Evolutionary conservation across 2,888 invertebrate species (phyloP), one percentile per base, ranked within the genome.

Genomic region (Heteropelma amictum): DNA sequence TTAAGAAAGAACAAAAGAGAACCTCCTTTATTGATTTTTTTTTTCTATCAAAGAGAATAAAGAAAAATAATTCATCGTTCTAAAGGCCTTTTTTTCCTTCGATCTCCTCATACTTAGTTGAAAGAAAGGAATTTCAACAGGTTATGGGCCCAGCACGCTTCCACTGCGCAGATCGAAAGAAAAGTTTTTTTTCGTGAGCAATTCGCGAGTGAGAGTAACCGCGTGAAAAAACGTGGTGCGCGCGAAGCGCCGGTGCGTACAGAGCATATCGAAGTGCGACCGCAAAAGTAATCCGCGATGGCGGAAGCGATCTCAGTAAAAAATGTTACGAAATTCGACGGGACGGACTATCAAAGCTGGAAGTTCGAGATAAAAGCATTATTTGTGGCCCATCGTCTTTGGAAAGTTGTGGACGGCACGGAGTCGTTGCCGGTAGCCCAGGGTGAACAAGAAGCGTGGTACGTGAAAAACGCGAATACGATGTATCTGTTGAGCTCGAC

Each of bases 311-410:
- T 73, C 68, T 73, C 61, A 0, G 33, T 54, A 6, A 28, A 49
- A 8, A 51, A 26, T 33, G 61, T 73, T 7, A 53, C 38, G 33
- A 77, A 56, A 30, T 74, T 77, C 33, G 49, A 74, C 12, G 77
- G 73, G 2, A 19, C 12, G 5, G 49, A 77, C 40, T 77, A 40
- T 26, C 77, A 77, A 54, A 30, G 35, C 1, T 77, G 68, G 63
- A 69, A 73, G 35, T 63, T 56, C n/a, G 49, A 68, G 30, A 56
- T 73, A 54, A 54, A 21, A 23, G 19, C 30, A 30, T 30, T 35
- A 35, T 35, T 35, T 8, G 3, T n/a, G 35, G n/a, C n/a, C 0
- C 35, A 35, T 35, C 35, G 35, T 7, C 10, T 35, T 12, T 35
- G 8, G 6, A 12, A 35, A 1, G 12, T 35, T 7, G n/a, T 35